Percentiles rank a stretch among this genome's conserved stretches.
Evolutionary conservation across 2,797 vertebrate genomes (phyloP).

Genomic region (Coregonus ussuriensis): DNA sequence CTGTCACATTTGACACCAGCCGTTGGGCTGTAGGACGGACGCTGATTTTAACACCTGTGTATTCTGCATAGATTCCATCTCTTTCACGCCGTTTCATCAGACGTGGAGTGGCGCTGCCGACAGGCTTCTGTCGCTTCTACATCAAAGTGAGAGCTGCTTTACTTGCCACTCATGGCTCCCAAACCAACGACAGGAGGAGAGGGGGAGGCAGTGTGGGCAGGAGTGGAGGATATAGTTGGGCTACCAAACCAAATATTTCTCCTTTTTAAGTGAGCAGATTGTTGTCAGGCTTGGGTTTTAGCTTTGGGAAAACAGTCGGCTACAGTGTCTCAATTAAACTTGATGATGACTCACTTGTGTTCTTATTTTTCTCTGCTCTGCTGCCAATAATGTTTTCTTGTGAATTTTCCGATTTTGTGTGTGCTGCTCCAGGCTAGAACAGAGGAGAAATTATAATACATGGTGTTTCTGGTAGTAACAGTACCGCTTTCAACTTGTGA

Average conservation of each 20-base stretch:
- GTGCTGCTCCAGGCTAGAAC: background rate
- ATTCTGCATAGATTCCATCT: background rate
- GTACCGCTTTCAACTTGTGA: background rate
- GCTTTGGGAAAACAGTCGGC: constrained; percentile 24
- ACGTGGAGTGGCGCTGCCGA: background rate
- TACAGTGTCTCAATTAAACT: background rate
- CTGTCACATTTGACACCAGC: background rate
- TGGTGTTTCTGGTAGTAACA: background rate
- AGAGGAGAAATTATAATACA: background rate
- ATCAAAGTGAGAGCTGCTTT: constrained; percentile 39
- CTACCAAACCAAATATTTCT: constrained; percentile 29
- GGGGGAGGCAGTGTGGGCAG: constrained; percentile 18
- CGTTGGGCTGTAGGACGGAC: background rate
- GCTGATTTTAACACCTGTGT: background rate
- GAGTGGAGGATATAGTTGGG: constrained; percentile 23
- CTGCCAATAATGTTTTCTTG: background rate
- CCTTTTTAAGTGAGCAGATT: constrained; percentile 24
- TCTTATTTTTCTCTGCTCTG: background rate
- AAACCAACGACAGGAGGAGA: constrained; percentile 24
- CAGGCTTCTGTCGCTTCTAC: constrained; percentile 10
- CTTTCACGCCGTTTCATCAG: background rate
- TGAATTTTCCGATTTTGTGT: background rate
- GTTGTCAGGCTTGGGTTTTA: constrained; percentile 17
- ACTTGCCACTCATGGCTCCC: constrained; percentile 10
- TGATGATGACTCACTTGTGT: background rate